phyloP scores from a whole-genome alignment of 2,888 invertebrate genomes.

The Amaurobius ferox region DNA sequence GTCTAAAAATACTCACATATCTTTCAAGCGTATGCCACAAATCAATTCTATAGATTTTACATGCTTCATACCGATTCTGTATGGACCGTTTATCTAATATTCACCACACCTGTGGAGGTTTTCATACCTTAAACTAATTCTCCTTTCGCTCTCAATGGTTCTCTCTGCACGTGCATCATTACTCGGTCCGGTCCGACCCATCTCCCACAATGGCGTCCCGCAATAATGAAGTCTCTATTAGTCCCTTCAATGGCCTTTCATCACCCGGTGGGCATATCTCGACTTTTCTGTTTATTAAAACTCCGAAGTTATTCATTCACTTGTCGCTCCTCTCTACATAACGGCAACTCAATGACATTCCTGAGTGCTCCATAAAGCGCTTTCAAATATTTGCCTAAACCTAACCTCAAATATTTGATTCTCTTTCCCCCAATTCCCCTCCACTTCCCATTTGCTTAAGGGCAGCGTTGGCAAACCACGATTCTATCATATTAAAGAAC shows the following conservation, averaged over 20 bases:
- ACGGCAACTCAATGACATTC: conserved; percentile 14
- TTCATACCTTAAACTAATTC: neutral
- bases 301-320: neutral
- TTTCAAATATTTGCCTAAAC: conserved; percentile 9
- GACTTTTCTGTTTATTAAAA: conserved; percentile 9
- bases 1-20: no score
- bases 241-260: neutral
- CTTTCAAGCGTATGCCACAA: no score
- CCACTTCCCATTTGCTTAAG: neutral
- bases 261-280: conserved; percentile 1
- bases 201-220: neutral
- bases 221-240: neutral
- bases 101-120: conserved; percentile 1
- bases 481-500: conserved; percentile 16
- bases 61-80: no score
- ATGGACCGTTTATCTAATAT: neutral
- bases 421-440: neutral
- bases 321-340: neutral
- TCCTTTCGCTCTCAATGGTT: neutral
- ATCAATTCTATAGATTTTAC: no score
- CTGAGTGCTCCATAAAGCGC: neutral
- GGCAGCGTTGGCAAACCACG: neutral
- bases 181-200: neutral
- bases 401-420: conserved; percentile 3
- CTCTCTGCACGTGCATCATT: neutral